Conservation (phyloP, 2,888 invertebrate genomes). For the Cephus nigrinus region DNA sequence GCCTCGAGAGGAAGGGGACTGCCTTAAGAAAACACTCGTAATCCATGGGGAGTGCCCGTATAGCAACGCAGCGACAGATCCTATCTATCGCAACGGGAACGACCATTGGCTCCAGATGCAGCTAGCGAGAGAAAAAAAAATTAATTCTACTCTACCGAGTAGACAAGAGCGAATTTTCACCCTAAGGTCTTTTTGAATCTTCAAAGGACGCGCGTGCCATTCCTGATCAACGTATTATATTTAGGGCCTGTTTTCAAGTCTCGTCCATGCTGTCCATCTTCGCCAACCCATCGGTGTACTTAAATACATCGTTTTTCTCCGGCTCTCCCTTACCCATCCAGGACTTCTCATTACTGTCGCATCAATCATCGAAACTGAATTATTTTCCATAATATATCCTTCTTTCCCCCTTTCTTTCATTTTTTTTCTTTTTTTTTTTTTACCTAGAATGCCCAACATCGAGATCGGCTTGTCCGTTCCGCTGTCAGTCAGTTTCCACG, state of each 20-base stretch:
- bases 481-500: neutral
- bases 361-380: neutral
- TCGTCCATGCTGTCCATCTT: neutral
- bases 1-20: conserved; percentile 33
- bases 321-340: neutral
- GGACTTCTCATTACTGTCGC: neutral
- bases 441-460: neutral
- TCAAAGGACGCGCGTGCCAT: neutral
- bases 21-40: conserved; percentile 55
- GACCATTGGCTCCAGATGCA: conserved; percentile 6
- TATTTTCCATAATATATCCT: neutral
- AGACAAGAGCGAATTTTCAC: neutral
- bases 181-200: neutral
- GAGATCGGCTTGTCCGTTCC: neutral
- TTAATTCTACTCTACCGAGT: neutral
- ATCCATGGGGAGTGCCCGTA: conserved; percentile 46
- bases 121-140: neutral
- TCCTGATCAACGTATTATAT: neutral
- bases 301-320: neutral
- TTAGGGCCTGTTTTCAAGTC: neutral
- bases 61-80: conserved; percentile 43
- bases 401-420: neutral
- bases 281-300: neutral
- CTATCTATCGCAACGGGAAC: conserved; percentile 39
- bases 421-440: neutral